Evolutionary conservation across 35 echinoderm and acorn worm genomes (phyloP), one percentile per base, ranked within the genome.

Genomic region (Patiria miniata): DNA sequence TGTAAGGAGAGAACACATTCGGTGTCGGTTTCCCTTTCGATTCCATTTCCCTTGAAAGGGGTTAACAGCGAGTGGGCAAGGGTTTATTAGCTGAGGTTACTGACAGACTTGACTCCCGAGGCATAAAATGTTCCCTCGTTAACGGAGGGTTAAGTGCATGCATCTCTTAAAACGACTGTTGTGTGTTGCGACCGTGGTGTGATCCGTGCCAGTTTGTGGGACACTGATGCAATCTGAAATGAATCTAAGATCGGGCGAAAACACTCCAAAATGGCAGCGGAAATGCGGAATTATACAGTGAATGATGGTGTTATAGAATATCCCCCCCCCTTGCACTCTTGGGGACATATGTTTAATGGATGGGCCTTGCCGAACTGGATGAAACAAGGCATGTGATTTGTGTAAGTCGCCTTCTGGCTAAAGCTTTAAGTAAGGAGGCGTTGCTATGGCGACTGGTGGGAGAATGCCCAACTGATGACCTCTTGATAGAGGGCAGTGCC

Each of bases 391-490:
- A 32, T 32, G 60, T 22, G n/a, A n/a, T 68, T n/a, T 68, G 14
- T 36, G 26, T 73, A 36, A 73, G 65, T 68, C 22, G n/a, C 61
- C 61, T 29, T 1, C 21, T 30, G 65, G 65, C 29, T 73, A 14
- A 12, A 30, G 26, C 1, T 73, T 30, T 30, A 28, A 73, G 65
- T 34, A 9, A 34, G 65, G 65, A 73, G 34, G 19, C 29, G 65
- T 73, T 73, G 65, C 65, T 23, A 23, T 73, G 65, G 65, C 26
- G 14, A 73, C 65, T 26, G 65, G 21, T n/a, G n/a, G 65, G 34
- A 73, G 65, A 30, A 73, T 73, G 26, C 65, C 65, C 65, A 14
- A 73, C 65, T 32, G 65, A 34, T 73, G 65, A 73, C 65, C 19
- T 73, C 42, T 6, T 47, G 42, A 47, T 47, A 12, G 42, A n/a